Conservation (phyloP, 2,888 invertebrate genomes). For the Acanthococcus lagerstroemiae region DNA sequence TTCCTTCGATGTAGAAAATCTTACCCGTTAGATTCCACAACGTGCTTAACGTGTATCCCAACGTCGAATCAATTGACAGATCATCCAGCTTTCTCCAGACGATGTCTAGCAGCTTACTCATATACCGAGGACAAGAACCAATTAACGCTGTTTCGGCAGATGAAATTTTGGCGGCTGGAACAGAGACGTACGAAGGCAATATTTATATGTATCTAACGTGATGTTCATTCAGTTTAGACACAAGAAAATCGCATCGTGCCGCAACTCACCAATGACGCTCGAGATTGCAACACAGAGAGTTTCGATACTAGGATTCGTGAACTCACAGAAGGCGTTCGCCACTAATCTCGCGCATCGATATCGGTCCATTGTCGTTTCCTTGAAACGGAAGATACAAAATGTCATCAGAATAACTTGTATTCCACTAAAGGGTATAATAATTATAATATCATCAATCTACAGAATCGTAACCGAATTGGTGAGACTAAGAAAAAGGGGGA, state of each 20-base stretch:
- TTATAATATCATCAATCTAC: no score
- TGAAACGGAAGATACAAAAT: constrained; percentile 1
- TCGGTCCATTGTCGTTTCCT: constrained; percentile 33
- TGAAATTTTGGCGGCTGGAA: constrained; percentile 49
- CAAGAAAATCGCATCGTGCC: no score
- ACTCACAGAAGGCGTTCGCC: constrained; percentile 58
- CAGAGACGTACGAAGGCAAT: neutral
- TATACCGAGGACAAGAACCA: constrained; percentile 55
- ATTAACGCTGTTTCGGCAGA: constrained; percentile 57
- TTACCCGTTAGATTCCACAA: constrained; percentile 63
- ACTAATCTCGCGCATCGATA: constrained; percentile 57
- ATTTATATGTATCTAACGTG: neutral
- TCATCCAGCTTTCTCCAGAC: constrained; percentile 49
- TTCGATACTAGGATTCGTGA: constrained; percentile 59
- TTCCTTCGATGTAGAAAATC: no score
- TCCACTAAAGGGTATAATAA: no score
- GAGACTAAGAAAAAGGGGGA: no score
- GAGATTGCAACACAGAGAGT: constrained; percentile 72
- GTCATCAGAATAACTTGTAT: neutral
- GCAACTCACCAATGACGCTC: constrained; percentile 51
- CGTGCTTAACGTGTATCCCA: constrained; percentile 65
- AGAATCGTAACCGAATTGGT: no score
- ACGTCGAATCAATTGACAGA: constrained; percentile 52
- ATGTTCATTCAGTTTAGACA: neutral
- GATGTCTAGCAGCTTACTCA: constrained; percentile 56